Base-by-base conservation (phyloP, 2,888 invertebrate species). In the Apotomis turbidana region DNA sequence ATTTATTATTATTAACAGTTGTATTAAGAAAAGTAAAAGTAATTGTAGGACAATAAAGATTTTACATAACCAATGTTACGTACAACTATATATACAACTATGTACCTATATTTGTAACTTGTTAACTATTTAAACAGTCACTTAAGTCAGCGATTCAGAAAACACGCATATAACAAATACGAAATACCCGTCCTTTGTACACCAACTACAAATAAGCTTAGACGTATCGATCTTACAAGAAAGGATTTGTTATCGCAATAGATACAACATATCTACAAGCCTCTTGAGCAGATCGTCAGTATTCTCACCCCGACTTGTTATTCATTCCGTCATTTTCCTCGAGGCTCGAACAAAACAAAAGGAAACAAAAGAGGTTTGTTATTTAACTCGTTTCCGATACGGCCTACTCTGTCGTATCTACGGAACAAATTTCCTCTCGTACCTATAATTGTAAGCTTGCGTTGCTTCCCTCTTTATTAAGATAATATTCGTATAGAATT, bases 381-480 rank as follows among this genome's bases (percentile, higher is more conserved):
- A 89, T 89, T 92, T 91, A 90, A 92, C 91, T 91, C 90, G 89
- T 93, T 93, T 93, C 91, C 91, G 91, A 93, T 93, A 92, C 88
- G 83, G 88, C 90, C 89, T 85, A 84, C 83, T 84, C 85, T 81
- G 86, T 85, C 88, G 90, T 90, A 90, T 88, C 85, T 86, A 79
- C 87, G 86, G 86, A 90, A 87, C 87, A 88, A 91, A 91, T 91
- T 91, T 89, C 87, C 90, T 87, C 82, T 85, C 85, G 83, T 86
- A 52, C 36, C 59, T 49, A 74, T 75, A 76, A 77, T 70, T 64
- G 68, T 77, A 76, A 71, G 63, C 72, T 72, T 68, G 46, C 68
- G 54, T 54, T 72, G 72, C 68, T 51, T 0, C 63, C 68, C 46
- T 46, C 10, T 64, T 44, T 55, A 54, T 55, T 51, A 41, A 3